Percentiles rank a stretch among this genome's conserved stretches.
Evolutionary conservation across 2,797 vertebrate species (phyloP).

Genomic region (Neosilurus hyrtlii): DNA sequence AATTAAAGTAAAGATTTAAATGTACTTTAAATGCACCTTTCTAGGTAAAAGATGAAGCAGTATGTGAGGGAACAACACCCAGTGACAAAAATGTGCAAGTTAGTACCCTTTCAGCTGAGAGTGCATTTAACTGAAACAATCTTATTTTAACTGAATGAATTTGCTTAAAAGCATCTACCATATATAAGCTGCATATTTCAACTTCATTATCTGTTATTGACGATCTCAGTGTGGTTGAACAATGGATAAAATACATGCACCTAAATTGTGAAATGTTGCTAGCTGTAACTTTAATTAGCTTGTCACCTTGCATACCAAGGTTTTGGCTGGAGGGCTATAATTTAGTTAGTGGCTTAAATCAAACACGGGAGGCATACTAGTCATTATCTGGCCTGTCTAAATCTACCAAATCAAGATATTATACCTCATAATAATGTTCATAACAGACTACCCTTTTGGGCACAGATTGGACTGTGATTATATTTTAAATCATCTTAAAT

Average conservation of each 20-base stretch:
- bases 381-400: neutral
- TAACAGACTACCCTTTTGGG: neutral
- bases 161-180: neutral
- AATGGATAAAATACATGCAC: neutral
- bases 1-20: neutral
- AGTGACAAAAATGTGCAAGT: neutral
- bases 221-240: neutral
- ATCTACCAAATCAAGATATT: neutral
- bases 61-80: neutral
- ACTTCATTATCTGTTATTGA: neutral
- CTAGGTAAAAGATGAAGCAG: neutral
- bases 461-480: neutral
- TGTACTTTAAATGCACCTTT: neutral
- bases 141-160: neutral
- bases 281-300: neutral
- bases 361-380: neutral
- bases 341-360: neutral
- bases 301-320: neutral
- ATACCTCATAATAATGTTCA: neutral
- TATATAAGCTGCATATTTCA: neutral
- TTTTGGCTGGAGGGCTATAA: neutral
- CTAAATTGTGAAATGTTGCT: neutral
- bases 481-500: neutral
- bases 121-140: neutral
- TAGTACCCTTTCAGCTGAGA: neutral